A percentile compares a stretch with the other conserved stretches of the same genome.
phyloP scores from a whole-genome alignment of 2,113 vertebrate genomes.

The Euleptes europaea region DNA sequence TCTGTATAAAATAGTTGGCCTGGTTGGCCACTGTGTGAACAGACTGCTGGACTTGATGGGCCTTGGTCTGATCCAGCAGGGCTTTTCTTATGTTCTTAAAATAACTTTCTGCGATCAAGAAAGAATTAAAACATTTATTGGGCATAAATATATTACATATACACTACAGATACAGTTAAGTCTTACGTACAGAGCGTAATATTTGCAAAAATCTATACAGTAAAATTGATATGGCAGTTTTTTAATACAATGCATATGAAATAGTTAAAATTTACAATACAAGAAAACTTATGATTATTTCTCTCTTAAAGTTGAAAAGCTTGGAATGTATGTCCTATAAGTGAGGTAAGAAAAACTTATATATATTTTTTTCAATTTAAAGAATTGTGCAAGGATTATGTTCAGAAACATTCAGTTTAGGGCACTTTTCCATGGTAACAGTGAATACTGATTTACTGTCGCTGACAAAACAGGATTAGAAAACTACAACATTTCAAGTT shows the following conservation, averaged over 20 bases:
- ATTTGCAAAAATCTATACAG: conserved; percentile 99
- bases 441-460: conserved; percentile 74
- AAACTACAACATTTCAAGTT: conserved; percentile 76
- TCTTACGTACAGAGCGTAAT: conserved; percentile 99
- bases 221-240: conserved; percentile 99
- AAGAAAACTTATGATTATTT: conserved; percentile 90
- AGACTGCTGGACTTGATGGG: no score
- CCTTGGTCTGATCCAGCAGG: no score
- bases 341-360: conserved; percentile 92
- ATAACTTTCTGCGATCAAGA: conserved; percentile 72
- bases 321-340: conserved; percentile 96
- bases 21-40: no score
- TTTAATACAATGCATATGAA: conserved; percentile 99
- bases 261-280: conserved; percentile 99
- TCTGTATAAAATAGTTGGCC: neutral
- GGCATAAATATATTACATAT: conserved; percentile 99
- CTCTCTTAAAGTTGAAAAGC: conserved; percentile 85
- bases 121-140: conserved; percentile 99
- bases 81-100: no score
- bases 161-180: conserved; percentile 99
- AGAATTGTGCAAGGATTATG: conserved; percentile 90
- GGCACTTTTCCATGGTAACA: conserved; percentile 78
- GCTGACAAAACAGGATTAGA: conserved; percentile 73
- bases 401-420: conserved; percentile 86
- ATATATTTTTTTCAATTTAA: conserved; percentile 80